Conservation (phyloP, 1,140 invertebrate genomes). For the Carcinoscorpius rotundicauda region DNA sequence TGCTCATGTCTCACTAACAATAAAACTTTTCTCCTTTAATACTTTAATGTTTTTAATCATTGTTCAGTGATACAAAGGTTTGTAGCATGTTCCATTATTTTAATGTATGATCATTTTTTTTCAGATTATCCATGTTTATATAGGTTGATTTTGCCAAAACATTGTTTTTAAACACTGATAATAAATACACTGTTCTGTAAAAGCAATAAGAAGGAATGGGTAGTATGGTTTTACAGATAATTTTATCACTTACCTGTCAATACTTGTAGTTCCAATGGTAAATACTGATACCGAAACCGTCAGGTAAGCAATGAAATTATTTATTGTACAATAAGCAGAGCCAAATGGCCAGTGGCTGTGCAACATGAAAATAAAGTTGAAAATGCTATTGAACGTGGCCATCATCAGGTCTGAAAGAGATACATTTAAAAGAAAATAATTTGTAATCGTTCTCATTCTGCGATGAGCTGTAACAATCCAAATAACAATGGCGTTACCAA, state of each 20-base stretch:
- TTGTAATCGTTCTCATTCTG: conserved; percentile 26
- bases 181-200: too few species aligned
- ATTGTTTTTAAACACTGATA: too few species aligned
- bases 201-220: too few species aligned
- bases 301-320: conserved; percentile 75
- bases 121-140: too few species aligned
- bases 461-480: conserved; percentile 75
- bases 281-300: conserved; percentile 77
- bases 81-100: too few species aligned
- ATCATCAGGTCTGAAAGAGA: conserved; percentile 28
- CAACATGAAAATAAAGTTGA: conserved; percentile 36
- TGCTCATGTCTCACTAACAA: too few species aligned
- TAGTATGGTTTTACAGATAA: background rate
- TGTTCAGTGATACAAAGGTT: too few species aligned
- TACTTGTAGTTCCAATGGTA: conserved; percentile 83
- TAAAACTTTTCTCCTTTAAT: too few species aligned
- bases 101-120: too few species aligned
- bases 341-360: conserved; percentile 69
- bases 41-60: too few species aligned
- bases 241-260: conserved; percentile 64
- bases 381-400: conserved; percentile 36
- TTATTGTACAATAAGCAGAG: conserved; percentile 62
- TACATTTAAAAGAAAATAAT: conserved; percentile 28
- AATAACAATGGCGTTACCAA: conserved; percentile 69
- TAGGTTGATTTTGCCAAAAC: too few species aligned